Conservation (phyloP, 2,113 vertebrate species). For the Castor canadensis region DNA sequence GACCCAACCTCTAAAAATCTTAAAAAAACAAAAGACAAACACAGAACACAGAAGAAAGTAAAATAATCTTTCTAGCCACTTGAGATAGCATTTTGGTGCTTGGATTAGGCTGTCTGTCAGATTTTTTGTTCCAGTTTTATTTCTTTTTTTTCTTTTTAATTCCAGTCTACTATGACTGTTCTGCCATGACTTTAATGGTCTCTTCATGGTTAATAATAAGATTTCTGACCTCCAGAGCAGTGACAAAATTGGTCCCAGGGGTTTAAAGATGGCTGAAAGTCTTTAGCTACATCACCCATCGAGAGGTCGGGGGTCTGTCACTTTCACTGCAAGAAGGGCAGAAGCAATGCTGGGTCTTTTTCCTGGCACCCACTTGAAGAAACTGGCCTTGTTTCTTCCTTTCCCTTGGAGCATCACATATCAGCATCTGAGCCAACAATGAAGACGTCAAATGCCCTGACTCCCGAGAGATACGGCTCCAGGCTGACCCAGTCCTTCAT, state of each 20-base stretch:
- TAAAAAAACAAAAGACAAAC: no score
- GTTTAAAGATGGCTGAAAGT: background rate
- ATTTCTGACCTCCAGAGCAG: rapidly evolving
- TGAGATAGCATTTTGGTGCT: background rate
- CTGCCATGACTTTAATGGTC: background rate
- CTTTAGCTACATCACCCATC: background rate
- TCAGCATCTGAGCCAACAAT: background rate
- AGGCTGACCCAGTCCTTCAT: background rate
- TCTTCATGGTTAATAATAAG: background rate
- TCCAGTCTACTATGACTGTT: background rate
- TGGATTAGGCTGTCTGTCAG: background rate
- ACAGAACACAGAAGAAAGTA: background rate
- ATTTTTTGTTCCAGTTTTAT: background rate
- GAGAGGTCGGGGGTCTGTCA: background rate
- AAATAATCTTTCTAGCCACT: background rate
- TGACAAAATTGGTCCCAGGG: rapidly evolving
- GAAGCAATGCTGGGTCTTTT: background rate
- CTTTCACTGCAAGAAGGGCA: background rate
- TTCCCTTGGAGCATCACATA: background rate
- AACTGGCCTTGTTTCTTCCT: background rate
- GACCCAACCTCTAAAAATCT: background rate
- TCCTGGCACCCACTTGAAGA: background rate
- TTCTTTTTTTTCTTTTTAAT: background rate
- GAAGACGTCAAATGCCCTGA: background rate
- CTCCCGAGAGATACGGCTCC: background rate